Base-by-base conservation (phyloP, 2,797 vertebrate genomes). In the Scyliorhinus canicula region DNA sequence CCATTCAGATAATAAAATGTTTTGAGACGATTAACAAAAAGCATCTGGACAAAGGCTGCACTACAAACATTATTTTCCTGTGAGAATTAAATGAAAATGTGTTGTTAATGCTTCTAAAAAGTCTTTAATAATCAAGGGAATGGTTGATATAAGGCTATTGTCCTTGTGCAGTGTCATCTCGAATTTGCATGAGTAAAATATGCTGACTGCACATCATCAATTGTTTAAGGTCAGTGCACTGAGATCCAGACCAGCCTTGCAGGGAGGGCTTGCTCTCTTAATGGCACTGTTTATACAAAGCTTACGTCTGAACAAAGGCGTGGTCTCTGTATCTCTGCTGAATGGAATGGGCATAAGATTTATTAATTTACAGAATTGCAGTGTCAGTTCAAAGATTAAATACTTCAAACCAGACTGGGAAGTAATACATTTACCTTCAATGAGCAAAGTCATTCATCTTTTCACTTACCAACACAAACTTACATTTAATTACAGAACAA, bases 121-220 rank as follows among this genome's bases (percentile, higher is more conserved):
- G 65, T 44, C 26, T 14, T 47, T 93, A 35, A 50, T 28, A 52
- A 93, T 26, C 44, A 94, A 94, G 26, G 14, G 12, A n/a, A 74
- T 52, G 4, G 67, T n/a, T 94, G 67, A 94, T 47, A 94, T 74
- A 94, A 94, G 67, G 67, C 31, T 24, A 74, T 94, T 94, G 67
- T 94, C 67, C 67, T 74, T 94, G 93, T 74, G 65, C 93, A 44
- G 31, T 71, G 47, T 52, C 47, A 65, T 74, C 65, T 5, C 44
- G 52, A 74, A 74, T 71, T 52, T 94, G 47, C 44, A 55, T 55
- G 86, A 90, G 44, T 94, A 16, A 94, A 94, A 69, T 71, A 52
- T 94, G 93, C 67, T 94, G 67, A 52, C 47, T 71, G 47, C 93
- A 94, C 31, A 74, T 52, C 8, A 74, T 65, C 65, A 69, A 67